Evolutionary conservation across 2,113 vertebrate species (phyloP).

Genomic region (Leptobrachium leishanense): DNA sequence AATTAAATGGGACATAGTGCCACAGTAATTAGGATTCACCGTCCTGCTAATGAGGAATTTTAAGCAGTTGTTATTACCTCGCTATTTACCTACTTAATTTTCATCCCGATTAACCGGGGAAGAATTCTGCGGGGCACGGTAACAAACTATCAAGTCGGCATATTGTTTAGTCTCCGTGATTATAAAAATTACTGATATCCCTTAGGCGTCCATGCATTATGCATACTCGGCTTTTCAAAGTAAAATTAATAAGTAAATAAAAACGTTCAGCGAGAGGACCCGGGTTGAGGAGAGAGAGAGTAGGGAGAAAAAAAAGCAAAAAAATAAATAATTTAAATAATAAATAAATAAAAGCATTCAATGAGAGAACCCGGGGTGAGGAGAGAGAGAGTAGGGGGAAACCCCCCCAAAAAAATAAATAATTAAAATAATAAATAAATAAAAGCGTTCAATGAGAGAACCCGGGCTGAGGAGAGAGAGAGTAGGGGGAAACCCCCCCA

Average conservation of each 20-base stretch:
- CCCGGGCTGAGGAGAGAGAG: no score
- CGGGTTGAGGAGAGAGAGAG: neutral
- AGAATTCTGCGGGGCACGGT: neutral
- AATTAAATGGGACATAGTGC: no score
- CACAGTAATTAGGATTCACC: neutral
- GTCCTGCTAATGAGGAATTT: neutral
- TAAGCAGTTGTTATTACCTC: neutral
- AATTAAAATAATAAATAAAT: no score
- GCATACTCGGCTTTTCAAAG: constrained; percentile 3
- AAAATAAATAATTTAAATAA: neutral
- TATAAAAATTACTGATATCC: constrained; percentile 6
- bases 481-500: no score
- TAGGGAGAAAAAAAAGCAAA: neutral
- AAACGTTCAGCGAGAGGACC: neutral
- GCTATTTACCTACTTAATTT: neutral
- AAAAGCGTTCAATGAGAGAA: no score
- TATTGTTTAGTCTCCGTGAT: neutral
- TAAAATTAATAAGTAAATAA: neutral
- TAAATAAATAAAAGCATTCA: no score
- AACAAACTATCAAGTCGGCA: neutral
- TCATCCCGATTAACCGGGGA: neutral
- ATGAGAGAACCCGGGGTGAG: no score
- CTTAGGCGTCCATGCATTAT: constrained; percentile 17
- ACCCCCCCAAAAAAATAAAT: no score
- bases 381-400: no score